Conservation (phyloP, 2,888 invertebrate genomes). For the Archaeoteleia sp. region DNA sequence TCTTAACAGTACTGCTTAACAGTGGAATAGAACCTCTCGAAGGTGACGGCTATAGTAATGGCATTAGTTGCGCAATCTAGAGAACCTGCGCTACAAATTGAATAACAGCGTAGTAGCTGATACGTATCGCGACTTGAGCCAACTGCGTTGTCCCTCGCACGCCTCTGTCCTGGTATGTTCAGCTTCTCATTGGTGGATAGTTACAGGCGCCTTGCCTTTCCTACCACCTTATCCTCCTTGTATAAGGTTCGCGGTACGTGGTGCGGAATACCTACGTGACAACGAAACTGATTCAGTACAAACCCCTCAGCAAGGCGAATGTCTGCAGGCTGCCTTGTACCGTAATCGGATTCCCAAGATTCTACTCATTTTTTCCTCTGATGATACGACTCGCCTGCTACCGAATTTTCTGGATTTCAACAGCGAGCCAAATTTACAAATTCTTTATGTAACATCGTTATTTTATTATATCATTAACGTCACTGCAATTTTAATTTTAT, state of each 20-base stretch:
- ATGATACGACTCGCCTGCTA: slow-evolving; percentile 24
- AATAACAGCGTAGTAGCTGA: slow-evolving; percentile 66
- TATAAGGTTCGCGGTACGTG: slow-evolving; percentile 53
- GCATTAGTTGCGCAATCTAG: slow-evolving; percentile 71
- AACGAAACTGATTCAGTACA: slow-evolving; percentile 61
- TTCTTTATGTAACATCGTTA: slow-evolving; percentile 9
- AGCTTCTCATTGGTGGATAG: slow-evolving; percentile 39
- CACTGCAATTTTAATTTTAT: no score
- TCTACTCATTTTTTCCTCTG: slow-evolving; percentile 47
- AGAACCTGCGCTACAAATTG: slow-evolving; percentile 67
- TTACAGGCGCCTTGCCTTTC: slow-evolving; percentile 32
- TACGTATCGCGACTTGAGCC: slow-evolving; percentile 63
- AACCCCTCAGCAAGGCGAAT: slow-evolving; percentile 44
- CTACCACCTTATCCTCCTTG: slow-evolving; percentile 41
- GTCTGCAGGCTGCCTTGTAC: slow-evolving; percentile 47
- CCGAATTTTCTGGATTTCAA: slow-evolving; percentile 20
- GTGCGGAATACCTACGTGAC: slow-evolving; percentile 61
- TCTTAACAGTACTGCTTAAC: slow-evolving; percentile 39
- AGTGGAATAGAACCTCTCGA: slow-evolving; percentile 25
- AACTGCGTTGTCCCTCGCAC: slow-evolving; percentile 49
- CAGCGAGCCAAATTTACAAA: slow-evolving; percentile 13
- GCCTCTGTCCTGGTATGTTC: slow-evolving; percentile 29
- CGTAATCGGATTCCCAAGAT: slow-evolving; percentile 58
- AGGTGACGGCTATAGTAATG: slow-evolving; percentile 59
- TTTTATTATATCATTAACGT: neutral